These are phyloP conservation scores for Sinocyclocheilus anophthalmus DNA, from an alignment of 2,113 vertebrate species.

Conservation along the genomic window DNA sequence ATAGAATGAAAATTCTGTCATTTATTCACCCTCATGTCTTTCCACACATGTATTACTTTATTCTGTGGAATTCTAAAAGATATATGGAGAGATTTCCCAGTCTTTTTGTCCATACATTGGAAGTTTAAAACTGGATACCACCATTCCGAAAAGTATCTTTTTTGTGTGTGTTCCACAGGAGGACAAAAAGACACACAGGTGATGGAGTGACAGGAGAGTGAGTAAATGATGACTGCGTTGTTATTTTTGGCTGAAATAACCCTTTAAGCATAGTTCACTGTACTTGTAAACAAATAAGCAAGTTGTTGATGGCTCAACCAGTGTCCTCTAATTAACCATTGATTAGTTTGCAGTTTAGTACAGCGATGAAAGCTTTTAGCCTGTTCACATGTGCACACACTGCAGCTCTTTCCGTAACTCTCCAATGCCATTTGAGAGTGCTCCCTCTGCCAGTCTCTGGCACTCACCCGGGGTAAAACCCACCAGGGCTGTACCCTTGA, in stretches of 20 bases:
- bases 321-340: background rate
- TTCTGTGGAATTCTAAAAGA: background rate
- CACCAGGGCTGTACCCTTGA: constrained; percentile 67
- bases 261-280: background rate
- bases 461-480: constrained; percentile 76
- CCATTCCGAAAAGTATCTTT: background rate
- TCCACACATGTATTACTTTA: background rate
- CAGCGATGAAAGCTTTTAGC: background rate
- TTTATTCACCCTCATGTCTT: background rate
- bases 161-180: background rate
- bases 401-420: constrained; percentile 76
- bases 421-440: constrained; percentile 64
- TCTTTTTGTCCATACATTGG: background rate
- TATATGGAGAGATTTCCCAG: background rate
- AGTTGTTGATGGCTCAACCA: background rate
- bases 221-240: background rate
- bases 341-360: background rate
- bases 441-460: constrained; percentile 69
- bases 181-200: background rate
- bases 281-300: background rate
- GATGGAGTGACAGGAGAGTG: background rate
- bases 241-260: background rate
- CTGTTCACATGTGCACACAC: constrained; percentile 69
- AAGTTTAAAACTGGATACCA: background rate
- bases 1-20: background rate